Evolutionary conservation across 2,113 vertebrate species (phyloP).

Genomic region (Zootoca vivipara): DNA sequence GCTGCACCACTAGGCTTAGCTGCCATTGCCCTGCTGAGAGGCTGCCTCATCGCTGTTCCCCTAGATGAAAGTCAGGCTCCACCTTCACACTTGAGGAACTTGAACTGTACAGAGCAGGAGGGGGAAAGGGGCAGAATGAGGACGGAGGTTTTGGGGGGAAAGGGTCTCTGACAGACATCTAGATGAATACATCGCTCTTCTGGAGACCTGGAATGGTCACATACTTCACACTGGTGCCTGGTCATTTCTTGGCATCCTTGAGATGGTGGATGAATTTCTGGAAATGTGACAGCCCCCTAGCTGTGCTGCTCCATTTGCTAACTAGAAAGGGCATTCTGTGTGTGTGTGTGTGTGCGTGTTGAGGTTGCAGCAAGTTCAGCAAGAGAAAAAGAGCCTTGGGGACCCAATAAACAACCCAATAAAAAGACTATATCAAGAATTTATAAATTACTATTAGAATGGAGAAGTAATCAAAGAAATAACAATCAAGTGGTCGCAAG

Average conservation of each 20-base stretch:
- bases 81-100: conserved; percentile 4
- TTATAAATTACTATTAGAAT: too few species aligned
- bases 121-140: not conserved
- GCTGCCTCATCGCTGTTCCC: not conserved
- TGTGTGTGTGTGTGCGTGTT: too few species aligned
- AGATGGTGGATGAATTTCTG: not conserved
- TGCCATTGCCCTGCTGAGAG: not conserved
- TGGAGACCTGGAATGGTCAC: not conserved
- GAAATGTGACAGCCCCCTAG: not conserved
- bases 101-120: not conserved
- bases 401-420: too few species aligned
- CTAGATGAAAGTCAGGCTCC: not conserved
- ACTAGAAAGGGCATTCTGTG: too few species aligned
- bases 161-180: not conserved
- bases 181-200: not conserved
- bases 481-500: too few species aligned
- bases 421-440: too few species aligned
- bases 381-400: not conserved
- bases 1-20: too few species aligned
- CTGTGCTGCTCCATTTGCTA: too few species aligned
- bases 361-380: not conserved
- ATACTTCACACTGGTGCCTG: not conserved
- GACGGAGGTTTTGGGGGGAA: not conserved
- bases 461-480: too few species aligned
- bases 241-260: not conserved